These are phyloP conservation scores for Danaus plexippus DNA, from an alignment of 1,140 invertebrate species.

Conservation along the genomic window DNA sequence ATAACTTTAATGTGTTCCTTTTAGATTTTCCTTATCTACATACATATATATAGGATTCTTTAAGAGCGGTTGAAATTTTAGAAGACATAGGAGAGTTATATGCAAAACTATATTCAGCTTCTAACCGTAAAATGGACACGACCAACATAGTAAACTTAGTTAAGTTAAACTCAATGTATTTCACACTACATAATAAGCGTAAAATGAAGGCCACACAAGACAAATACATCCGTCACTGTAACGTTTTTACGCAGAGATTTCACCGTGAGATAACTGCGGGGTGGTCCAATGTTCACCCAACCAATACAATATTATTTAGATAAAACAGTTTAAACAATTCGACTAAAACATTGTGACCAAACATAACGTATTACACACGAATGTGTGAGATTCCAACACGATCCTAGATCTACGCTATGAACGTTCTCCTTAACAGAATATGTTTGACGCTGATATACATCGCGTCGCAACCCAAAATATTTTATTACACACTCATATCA, in stretches of 20 bases:
- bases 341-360: constrained; percentile 28
- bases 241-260: constrained; percentile 50
- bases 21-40: no score
- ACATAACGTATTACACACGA: constrained; percentile 33
- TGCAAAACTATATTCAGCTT: no score
- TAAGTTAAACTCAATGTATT: constrained; percentile 22
- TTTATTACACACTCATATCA: constrained; percentile 11
- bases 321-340: not conserved
- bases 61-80: not conserved
- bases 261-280: constrained; percentile 40
- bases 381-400: constrained; percentile 38
- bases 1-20: no score
- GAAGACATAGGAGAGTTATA: not conserved
- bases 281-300: constrained; percentile 34
- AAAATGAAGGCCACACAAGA: constrained; percentile 58
- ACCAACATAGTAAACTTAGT: no score
- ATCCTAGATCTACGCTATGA: constrained; percentile 34
- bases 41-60: no score
- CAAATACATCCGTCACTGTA: constrained; percentile 49
- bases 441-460: constrained; percentile 27
- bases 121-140: no score
- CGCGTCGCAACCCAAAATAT: constrained; percentile 11
- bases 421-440: constrained; percentile 33
- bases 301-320: constrained; percentile 6
- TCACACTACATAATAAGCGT: constrained; percentile 42